A percentile compares a stretch with the other conserved stretches of the same genome.
phyloP scores from a whole-genome alignment of 2,113 vertebrate species.

The Morphnarchus princeps region DNA sequence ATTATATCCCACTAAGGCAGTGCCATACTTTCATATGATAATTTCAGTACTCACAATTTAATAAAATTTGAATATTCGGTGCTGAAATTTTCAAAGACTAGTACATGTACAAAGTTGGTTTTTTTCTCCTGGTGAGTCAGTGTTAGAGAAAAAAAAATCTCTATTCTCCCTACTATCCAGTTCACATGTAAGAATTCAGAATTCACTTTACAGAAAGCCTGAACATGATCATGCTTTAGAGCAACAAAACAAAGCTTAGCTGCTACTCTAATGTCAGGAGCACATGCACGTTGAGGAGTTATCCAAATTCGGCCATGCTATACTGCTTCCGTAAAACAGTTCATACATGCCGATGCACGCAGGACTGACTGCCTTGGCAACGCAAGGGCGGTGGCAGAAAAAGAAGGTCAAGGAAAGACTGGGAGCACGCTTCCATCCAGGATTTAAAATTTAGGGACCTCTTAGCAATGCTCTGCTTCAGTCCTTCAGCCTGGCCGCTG shows the following conservation, averaged over 20 bases:
- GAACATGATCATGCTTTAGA: neutral
- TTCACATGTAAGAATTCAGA: neutral
- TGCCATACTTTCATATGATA: neutral
- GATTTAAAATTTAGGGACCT: neutral
- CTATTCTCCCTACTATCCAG: neutral
- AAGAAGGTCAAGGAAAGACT: neutral
- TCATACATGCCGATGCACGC: neutral
- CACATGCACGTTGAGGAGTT: neutral
- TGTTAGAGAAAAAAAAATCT: neutral
- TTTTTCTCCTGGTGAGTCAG: neutral
- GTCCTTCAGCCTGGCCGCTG: neutral
- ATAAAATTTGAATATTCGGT: neutral
- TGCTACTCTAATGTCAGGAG: neutral
- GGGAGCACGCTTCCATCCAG: neutral
- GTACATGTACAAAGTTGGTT: rapidly evolving
- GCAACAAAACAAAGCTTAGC: neutral
- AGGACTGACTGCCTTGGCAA: neutral
- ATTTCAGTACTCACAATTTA: neutral
- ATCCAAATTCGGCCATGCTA: neutral
- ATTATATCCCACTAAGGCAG: neutral
- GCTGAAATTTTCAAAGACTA: neutral
- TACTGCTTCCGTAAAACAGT: neutral
- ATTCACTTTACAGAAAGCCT: neutral
- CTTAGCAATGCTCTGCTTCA: neutral
- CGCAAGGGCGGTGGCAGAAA: neutral